Conservation (phyloP, 2,113 vertebrate species). For the Emydocephalus ijimae region DNA sequence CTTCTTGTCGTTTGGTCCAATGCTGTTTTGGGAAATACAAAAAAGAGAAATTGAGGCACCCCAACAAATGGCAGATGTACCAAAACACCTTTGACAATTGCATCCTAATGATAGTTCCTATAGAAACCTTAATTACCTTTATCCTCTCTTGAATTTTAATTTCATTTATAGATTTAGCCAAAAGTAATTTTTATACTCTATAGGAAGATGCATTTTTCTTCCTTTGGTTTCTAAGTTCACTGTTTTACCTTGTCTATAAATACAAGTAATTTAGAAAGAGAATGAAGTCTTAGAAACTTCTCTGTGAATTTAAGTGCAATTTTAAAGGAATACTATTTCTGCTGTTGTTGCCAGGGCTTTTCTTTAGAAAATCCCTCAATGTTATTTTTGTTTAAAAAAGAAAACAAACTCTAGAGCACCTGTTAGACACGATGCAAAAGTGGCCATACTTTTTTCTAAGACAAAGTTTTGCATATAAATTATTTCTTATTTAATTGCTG, state of each 20-base stretch:
- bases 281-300: neutral
- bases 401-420: neutral
- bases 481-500: accelerated
- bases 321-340: conserved; percentile 21
- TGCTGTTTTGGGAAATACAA: conserved; percentile 54
- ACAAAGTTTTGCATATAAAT: neutral
- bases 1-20: conserved; percentile 41
- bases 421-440: neutral
- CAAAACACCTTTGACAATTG: conserved; percentile 71
- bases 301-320: conserved; percentile 20
- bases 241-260: conserved; percentile 35
- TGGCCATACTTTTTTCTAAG: neutral
- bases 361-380: conserved; percentile 38
- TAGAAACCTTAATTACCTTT: conserved; percentile 71
- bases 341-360: conserved; percentile 29
- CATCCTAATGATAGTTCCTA: conserved; percentile 68
- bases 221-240: conserved; percentile 14
- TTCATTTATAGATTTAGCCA: conserved; percentile 41
- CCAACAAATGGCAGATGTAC: conserved; percentile 56
- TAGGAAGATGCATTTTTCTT: neutral
- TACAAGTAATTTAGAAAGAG: neutral
- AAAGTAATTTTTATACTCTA: conserved; percentile 17
- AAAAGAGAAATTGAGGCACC: conserved; percentile 56
- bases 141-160: conserved; percentile 64
- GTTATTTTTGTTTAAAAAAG: neutral